Base-by-base conservation (phyloP, 2,888 invertebrate genomes). In the Leptura quadrifasciata region DNA sequence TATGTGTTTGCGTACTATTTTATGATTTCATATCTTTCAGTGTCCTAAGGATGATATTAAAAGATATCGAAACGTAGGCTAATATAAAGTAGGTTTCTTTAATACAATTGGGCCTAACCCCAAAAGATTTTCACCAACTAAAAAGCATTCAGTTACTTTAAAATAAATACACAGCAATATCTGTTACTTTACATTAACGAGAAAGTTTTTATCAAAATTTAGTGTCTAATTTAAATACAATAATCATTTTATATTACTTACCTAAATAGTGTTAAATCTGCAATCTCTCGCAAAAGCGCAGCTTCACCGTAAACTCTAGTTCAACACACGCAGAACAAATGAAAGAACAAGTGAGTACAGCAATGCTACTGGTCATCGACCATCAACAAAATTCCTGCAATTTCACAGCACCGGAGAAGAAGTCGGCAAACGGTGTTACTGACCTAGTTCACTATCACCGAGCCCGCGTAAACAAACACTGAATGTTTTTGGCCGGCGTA, bases 401-500 rank as follows among this genome's bases (percentile, higher is more conserved):
- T 17, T 69, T 57, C 21, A 20, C 20, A 8, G n/a, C 15, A 20
- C 17, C 9, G 39, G 55, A 31, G 68, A 69, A 69, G 55, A 69
- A 39, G 39, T 24, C 21, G 10, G 52, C 52, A 8, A 24, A 24
- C 65, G 5, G 18, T 8, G 60, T 24, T 12, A 47, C 61, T 71
- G 71, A 71, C 71, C 71, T 71, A 47, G 24, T 31, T 17, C 47
- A 47, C 47, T 61, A 15, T n/a, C 5, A 47, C 24, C 52, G 71
- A 52, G 20, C 65, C 18, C 52, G 65, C 47, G 65, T 60, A n/a
- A 18, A 69, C 69, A 57, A 20, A 69, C 61, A 71, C 71, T 71
- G 71, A 47, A 24, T 9, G 47, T 61, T 61, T 71, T 61, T 61
- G 61, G n/a, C 47, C 61, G 54, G 27, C 35, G 60, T 61, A 61